These are phyloP conservation scores for Leptinotarsa juncta DNA, from an alignment of 2,888 invertebrate genomes.

Conservation along the genomic window DNA sequence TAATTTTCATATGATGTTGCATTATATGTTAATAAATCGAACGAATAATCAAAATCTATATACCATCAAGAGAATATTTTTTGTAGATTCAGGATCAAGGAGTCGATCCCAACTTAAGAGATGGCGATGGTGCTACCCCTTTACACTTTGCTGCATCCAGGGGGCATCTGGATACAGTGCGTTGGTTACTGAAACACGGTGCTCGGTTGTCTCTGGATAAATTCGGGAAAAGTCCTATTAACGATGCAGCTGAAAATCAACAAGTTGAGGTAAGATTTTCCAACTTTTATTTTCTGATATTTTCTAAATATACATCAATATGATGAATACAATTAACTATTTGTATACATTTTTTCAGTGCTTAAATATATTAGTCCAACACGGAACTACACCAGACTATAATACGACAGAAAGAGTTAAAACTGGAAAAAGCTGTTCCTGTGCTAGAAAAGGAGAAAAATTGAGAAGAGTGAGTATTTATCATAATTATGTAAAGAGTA, in stretches of 20 bases:
- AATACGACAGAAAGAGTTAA: slow-evolving; percentile 65
- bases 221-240: slow-evolving; percentile 90
- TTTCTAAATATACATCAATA: too few species aligned
- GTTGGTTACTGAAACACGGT: slow-evolving; percentile 87
- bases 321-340: too few species aligned
- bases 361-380: slow-evolving; percentile 83
- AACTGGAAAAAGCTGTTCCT: slow-evolving; percentile 64
- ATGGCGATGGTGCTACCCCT: slow-evolving; percentile 90
- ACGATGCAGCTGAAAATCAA: slow-evolving; percentile 91
- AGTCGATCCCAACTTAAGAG: slow-evolving; percentile 85
- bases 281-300: too few species aligned
- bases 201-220: slow-evolving; percentile 85
- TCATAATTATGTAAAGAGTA: neutral
- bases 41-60: too few species aligned
- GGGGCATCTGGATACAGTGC: slow-evolving; percentile 82
- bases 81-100: slow-evolving; percentile 83
- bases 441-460: slow-evolving; percentile 63
- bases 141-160: slow-evolving; percentile 90
- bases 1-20: too few species aligned
- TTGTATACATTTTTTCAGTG: slow-evolving; percentile 70
- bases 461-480: slow-evolving; percentile 61
- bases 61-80: slow-evolving; percentile 31
- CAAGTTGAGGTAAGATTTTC: slow-evolving; percentile 80
- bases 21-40: too few species aligned
- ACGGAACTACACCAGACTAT: slow-evolving; percentile 79